phyloP scores from a whole-genome alignment of 2,888 invertebrate genomes.

The Agrotis segetum region DNA sequence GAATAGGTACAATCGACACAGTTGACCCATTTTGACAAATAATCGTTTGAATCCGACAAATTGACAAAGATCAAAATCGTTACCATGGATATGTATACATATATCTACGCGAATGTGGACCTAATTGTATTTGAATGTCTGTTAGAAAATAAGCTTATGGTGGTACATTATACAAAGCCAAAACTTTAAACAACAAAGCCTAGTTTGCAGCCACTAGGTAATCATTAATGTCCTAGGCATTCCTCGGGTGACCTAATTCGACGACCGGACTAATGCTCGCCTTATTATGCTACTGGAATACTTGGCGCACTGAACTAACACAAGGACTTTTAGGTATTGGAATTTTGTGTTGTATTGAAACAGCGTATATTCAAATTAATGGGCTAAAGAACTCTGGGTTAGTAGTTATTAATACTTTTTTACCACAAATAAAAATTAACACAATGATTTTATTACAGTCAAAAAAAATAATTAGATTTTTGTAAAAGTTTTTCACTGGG shows the following conservation, averaged over 20 bases:
- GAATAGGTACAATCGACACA: too few species aligned
- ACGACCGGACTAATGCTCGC: conserved; percentile 16
- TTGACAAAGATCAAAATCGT: too few species aligned
- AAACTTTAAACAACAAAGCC: not conserved
- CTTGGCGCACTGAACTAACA: conserved; percentile 10
- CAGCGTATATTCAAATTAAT: not conserved
- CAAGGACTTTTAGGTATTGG: conserved; percentile 14
- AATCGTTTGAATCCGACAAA: too few species aligned
- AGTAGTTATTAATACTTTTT: not conserved
- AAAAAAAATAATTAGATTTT: not conserved
- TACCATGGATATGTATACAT: too few species aligned
- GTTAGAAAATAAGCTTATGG: too few species aligned
- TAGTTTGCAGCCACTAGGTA: conserved; percentile 8
- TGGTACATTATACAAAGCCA: not conserved
- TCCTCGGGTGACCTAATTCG: conserved; percentile 53
- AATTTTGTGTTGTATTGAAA: conserved; percentile 23
- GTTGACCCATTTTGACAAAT: too few species aligned
- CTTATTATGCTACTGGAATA: conserved; percentile 27
- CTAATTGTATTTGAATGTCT: too few species aligned
- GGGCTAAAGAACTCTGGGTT: not conserved
- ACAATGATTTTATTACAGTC: not conserved
- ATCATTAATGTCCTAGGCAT: conserved; percentile 39
- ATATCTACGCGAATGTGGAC: too few species aligned
- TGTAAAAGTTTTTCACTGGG: too few species aligned
- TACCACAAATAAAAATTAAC: not conserved